phyloP scores from a whole-genome alignment of 2,113 vertebrate species.

The Penelope pileata region DNA sequence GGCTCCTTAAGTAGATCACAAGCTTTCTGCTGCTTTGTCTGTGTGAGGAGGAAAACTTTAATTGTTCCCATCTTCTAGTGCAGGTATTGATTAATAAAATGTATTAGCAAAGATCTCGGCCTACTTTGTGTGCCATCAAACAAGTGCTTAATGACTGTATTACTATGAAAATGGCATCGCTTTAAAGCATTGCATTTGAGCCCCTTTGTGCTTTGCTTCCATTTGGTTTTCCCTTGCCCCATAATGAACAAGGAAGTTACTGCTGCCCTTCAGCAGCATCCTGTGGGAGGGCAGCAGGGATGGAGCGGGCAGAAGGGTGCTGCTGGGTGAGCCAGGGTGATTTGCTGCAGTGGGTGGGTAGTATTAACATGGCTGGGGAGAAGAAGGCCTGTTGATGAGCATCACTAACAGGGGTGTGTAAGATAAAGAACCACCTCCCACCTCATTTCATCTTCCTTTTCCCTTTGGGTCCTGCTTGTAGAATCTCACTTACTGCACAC shows the following conservation, averaged over 20 bases:
- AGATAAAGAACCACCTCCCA: constrained; percentile 34
- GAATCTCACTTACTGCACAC: background rate
- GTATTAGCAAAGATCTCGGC: constrained; percentile 63
- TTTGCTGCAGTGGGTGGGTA: constrained; percentile 27
- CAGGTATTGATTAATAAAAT: constrained; percentile 63
- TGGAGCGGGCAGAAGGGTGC: background rate
- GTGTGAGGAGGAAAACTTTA: constrained; percentile 37
- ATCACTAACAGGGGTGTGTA: background rate
- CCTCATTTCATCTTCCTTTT: background rate
- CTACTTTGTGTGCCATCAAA: constrained; percentile 66
- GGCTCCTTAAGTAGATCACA: constrained; percentile 63
- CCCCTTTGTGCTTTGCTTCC: constrained; percentile 14
- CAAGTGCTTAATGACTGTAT: constrained; percentile 59
- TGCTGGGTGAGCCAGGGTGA: background rate
- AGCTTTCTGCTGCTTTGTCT: constrained; percentile 50
- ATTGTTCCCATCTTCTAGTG: constrained; percentile 49
- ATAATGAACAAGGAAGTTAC: constrained; percentile 39
- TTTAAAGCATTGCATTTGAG: constrained; percentile 46
- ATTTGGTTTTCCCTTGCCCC: background rate
- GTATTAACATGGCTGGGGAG: constrained; percentile 27
- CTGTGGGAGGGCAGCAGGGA: background rate
- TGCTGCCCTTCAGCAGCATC: background rate
- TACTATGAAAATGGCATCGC: constrained; percentile 42
- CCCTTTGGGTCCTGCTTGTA: background rate
- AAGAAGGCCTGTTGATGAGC: constrained; percentile 7